A percentile compares a stretch with the other conserved stretches of the same genome.
phyloP scores from a whole-genome alignment of 2,797 vertebrate species.

The Dendrocincla fuliginosa region DNA sequence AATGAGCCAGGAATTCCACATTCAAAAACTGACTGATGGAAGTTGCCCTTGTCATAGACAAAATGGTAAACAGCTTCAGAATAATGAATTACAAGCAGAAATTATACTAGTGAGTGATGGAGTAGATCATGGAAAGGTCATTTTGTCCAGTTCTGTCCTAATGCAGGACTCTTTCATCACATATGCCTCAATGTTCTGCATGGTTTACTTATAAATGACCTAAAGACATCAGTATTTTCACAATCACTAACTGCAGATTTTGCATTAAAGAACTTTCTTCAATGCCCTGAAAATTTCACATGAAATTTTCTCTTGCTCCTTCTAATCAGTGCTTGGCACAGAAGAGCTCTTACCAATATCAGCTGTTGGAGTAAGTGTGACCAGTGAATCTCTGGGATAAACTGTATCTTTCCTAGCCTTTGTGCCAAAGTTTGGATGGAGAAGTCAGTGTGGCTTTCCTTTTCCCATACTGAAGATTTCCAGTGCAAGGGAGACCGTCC shows the following conservation, averaged over 20 bases:
- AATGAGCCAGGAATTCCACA: neutral
- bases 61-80: slow-evolving; percentile 42
- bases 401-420: neutral
- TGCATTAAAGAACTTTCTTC: neutral
- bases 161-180: neutral
- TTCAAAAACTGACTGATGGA: neutral
- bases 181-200: neutral
- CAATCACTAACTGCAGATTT: neutral
- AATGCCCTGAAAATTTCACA: neutral
- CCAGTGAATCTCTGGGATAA: neutral
- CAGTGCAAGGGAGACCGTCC: neutral
- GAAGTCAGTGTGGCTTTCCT: neutral
- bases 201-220: neutral
- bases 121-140: neutral
- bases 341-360: neutral
- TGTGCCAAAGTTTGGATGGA: neutral
- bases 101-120: neutral
- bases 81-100: slow-evolving; percentile 44
- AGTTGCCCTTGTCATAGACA: slow-evolving; percentile 14
- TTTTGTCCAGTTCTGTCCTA: neutral
- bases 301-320: neutral
- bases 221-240: neutral
- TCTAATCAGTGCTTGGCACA: neutral
- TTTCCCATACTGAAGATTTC: neutral
- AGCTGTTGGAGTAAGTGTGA: neutral